These are phyloP conservation scores for Zaprionus ornatus DNA, from an alignment of 1,140 invertebrate genomes.

Conservation along the genomic window DNA sequence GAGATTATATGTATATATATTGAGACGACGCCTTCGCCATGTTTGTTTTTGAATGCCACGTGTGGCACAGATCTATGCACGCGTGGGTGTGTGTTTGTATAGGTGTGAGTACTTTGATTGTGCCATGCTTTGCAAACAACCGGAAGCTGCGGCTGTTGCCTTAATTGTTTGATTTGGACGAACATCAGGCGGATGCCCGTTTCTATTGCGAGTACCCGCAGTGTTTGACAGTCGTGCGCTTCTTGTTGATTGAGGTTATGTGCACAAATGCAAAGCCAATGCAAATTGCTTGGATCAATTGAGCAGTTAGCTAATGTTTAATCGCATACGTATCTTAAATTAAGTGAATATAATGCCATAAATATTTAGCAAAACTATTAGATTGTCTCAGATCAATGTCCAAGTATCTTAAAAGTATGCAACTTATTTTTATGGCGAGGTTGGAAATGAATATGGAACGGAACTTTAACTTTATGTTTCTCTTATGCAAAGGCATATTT, in stretches of 20 bases:
- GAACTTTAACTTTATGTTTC: too few relatives aligned
- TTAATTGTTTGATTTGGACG: slow-evolving; percentile 71
- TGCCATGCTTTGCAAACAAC: slow-evolving; percentile 37
- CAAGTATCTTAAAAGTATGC: too few relatives aligned
- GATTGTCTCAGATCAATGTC: too few relatives aligned
- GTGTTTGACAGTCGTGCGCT: slow-evolving; percentile 21
- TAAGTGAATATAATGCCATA: background rate
- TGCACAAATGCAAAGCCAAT: background rate
- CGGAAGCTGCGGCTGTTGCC: slow-evolving; percentile 66
- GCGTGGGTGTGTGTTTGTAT: slow-evolving; percentile 12
- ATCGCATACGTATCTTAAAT: background rate
- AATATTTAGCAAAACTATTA: background rate
- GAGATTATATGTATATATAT: background rate
- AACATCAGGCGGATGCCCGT: slow-evolving; percentile 16
- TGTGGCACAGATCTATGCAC: slow-evolving; percentile 16
- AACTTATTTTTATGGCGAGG: too few relatives aligned
- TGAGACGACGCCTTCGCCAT: slow-evolving; percentile 21
- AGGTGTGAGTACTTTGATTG: slow-evolving; percentile 15
- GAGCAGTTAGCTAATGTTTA: background rate
- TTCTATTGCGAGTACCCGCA: slow-evolving; percentile 15
- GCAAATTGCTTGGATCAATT: background rate
- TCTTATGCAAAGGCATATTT: too few relatives aligned
- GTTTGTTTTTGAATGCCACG: slow-evolving; percentile 59
- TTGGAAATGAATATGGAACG: too few relatives aligned
- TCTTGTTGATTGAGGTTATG: slow-evolving; percentile 9